These are phyloP conservation scores for Coelopa frigida DNA, from an alignment of 1,140 invertebrate genomes.

Conservation along the genomic window DNA sequence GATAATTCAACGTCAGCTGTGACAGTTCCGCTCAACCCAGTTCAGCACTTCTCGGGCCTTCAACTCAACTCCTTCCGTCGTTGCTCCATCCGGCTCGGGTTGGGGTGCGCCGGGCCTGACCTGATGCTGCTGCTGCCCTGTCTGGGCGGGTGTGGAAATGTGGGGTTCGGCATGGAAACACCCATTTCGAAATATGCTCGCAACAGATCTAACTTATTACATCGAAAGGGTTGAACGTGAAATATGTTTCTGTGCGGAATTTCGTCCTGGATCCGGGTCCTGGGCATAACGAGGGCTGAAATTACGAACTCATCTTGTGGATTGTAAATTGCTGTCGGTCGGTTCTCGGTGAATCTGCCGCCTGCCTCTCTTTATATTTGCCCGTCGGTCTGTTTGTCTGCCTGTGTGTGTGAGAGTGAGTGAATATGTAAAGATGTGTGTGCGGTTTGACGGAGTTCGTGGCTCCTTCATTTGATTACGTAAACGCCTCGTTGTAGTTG, in stretches of 20 bases:
- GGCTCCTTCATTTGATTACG: slow-evolving; percentile 23
- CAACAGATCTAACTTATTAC: slow-evolving; percentile 42
- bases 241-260: neutral
- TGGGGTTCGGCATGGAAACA: neutral
- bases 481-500: slow-evolving; percentile 20
- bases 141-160: no score
- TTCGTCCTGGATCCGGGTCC: slow-evolving; percentile 1
- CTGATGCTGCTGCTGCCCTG: no score
- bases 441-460: slow-evolving; percentile 27
- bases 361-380: slow-evolving; percentile 19
- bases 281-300: neutral
- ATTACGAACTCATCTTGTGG: slow-evolving; percentile 2
- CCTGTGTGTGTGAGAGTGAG: slow-evolving; percentile 2
- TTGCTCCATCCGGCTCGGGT: no score
- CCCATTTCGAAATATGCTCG: slow-evolving; percentile 35
- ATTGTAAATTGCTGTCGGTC: slow-evolving; percentile 2
- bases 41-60: no score
- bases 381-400: slow-evolving; percentile 18
- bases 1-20: no score
- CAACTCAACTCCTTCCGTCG: no score
- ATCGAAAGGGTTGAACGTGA: neutral
- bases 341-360: neutral
- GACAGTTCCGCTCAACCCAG: no score
- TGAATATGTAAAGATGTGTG: slow-evolving; percentile 18
- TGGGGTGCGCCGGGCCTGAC: no score